Conservation (phyloP, 2,888 invertebrate genomes). For the Phymatocera aterrima region DNA sequence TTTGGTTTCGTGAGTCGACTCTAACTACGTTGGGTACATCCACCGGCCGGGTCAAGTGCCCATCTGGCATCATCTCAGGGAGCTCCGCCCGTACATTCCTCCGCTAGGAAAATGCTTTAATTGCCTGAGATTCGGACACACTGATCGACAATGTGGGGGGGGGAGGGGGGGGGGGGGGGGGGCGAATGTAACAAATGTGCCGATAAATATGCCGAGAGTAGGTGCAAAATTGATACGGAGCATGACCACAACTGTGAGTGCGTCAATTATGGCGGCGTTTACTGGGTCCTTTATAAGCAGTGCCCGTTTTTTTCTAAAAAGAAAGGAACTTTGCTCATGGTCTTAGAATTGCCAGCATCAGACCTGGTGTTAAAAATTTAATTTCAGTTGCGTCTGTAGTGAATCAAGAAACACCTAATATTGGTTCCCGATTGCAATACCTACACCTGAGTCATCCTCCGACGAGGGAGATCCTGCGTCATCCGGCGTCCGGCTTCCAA, state of each 20-base stretch:
- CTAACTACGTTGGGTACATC: background rate
- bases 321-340: background rate
- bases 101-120: background rate
- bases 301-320: background rate
- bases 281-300: background rate
- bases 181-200: constrained; percentile 4
- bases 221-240: background rate
- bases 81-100: background rate
- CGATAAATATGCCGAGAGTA: background rate
- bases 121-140: background rate
- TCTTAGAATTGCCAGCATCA: background rate
- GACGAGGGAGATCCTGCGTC: too few relatives aligned
- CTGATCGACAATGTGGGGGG: background rate
- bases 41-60: background rate
- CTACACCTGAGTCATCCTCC: too few relatives aligned
- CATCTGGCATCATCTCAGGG: background rate
- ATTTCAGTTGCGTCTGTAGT: too few relatives aligned
- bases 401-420: too few relatives aligned
- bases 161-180: too few relatives aligned
- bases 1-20: background rate
- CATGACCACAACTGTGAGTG: background rate
- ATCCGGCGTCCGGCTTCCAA: too few relatives aligned
- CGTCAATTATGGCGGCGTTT: background rate
- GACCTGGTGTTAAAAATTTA: too few relatives aligned
- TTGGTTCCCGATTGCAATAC: too few relatives aligned